Evolutionary conservation across 37 sponge, comb jelly and placozoan genomes (phyloP), one percentile per base, ranked within the genome.

Genomic region (Ianthella basta): DNA sequence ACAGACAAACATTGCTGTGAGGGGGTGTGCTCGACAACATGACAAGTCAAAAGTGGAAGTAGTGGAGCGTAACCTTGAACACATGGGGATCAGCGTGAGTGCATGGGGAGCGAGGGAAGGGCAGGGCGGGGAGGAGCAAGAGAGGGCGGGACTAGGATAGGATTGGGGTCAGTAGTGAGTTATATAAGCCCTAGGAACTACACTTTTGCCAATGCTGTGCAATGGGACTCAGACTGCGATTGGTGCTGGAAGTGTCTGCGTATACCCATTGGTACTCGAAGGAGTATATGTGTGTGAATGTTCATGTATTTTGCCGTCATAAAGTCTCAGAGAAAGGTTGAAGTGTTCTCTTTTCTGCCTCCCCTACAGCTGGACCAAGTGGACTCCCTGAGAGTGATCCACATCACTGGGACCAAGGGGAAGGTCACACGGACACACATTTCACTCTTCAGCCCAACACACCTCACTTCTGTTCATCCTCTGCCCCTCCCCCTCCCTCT

Each of bases 391-490:
- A 81, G 89, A 50, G 82, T 88, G 1, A 87, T 96, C 20, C 96
- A 96, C 66, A 87, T 96, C 21, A 65, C 91, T 25, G 96, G 96
- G 41, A 96, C 96, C 15, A 93, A 96, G 79, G 96, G 96, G 80
- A 96, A 96, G 86, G 94, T 94, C 70, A 69, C 70, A 69, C 70
- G 27, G 33, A 69, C 70, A 69, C 70, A 69, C 70, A 69, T 63
- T 8, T 29, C 8, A 2, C 65, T 63, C 65, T 13, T 63, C 27
- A 8, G 29, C 27, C 65, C n/a, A n/a, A n/a, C n/a, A 24, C 24
- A 3, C 8, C 65, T 29, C 24, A 2, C 5, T 10, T 8, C 27
- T 30, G 29, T 5, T 8, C 29, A 2, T 24, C 24, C 65, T 63
- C 24, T 8, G 2, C 65, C 24, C 65, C 5, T 3, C 65, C 65